These are phyloP conservation scores for Merluccius polli DNA, from an alignment of 2,797 vertebrate species.

Conservation along the genomic window DNA sequence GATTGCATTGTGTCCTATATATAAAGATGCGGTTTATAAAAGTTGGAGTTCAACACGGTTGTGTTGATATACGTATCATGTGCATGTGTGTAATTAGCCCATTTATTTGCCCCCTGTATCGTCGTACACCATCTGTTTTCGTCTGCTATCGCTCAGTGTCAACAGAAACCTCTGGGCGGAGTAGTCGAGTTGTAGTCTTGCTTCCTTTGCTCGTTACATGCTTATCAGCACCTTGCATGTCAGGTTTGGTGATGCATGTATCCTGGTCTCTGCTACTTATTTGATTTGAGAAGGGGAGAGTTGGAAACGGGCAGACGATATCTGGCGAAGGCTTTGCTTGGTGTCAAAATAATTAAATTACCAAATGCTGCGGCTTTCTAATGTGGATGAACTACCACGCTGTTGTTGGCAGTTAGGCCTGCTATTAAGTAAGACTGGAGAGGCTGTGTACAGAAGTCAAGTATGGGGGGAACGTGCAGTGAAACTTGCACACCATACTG, in stretches of 20 bases:
- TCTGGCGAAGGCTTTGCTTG: constrained; percentile 19
- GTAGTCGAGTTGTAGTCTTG: no score
- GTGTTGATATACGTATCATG: background rate
- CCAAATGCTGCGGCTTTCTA: constrained; percentile 12
- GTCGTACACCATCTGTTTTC: background rate
- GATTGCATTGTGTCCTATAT: no score
- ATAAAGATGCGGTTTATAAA: background rate
- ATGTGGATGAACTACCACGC: constrained; percentile 2
- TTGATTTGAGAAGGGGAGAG: background rate
- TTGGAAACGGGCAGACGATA: background rate
- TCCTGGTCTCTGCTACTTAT: background rate
- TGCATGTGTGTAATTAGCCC: background rate
- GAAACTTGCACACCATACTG: constrained; percentile 6
- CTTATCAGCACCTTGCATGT: background rate
- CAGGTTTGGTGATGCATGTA: background rate
- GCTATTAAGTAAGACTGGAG: constrained; percentile 24
- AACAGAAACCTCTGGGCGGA: background rate
- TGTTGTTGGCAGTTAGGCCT: constrained; percentile 18
- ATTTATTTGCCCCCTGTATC: background rate
- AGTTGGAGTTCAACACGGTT: background rate
- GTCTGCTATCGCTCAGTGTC: background rate
- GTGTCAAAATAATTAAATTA: background rate
- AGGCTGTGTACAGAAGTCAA: constrained; percentile 22
- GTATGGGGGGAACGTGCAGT: constrained; percentile 17
- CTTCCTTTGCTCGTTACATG: background rate